Evolutionary conservation across 2,797 vertebrate species (phyloP).

Genomic region (Mus caroli): DNA sequence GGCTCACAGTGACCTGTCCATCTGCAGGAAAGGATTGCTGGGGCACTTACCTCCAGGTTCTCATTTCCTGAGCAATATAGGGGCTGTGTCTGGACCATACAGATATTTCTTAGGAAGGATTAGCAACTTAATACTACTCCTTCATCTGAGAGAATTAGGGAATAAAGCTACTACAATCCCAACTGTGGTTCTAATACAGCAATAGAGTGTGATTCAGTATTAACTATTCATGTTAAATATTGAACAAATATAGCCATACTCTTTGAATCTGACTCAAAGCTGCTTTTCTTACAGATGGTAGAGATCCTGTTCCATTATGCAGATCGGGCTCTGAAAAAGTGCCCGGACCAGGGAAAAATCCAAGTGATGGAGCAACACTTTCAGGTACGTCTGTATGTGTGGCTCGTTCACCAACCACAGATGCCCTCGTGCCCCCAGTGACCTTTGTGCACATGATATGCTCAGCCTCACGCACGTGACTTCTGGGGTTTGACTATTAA

Average conservation of each 20-base stretch:
- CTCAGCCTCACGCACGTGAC: background rate
- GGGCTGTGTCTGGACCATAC: background rate
- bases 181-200: conserved; percentile 56
- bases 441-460: background rate
- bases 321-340: conserved; percentile 95
- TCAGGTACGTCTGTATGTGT: conserved; percentile 89
- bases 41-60: conserved; percentile 27
- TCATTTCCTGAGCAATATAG: conserved; percentile 38
- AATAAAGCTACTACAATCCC: conserved; percentile 51
- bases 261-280: conserved; percentile 48
- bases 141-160: conserved; percentile 28
- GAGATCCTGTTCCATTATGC: conserved; percentile 96
- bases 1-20: conserved; percentile 18
- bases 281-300: conserved; percentile 92
- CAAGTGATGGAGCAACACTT: conserved; percentile 99
- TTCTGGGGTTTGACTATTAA: background rate
- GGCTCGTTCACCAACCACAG: background rate
- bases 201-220: conserved; percentile 19
- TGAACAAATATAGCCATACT: conserved; percentile 39
- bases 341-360: conserved; percentile 97
- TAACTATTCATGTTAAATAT: conserved; percentile 1
- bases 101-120: conserved; percentile 59
- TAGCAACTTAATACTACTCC: conserved; percentile 37
- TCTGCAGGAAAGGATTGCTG: background rate
- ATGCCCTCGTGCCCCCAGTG: background rate